Evolutionary conservation across 2,888 invertebrate genomes (phyloP), one percentile per base, ranked within the genome.

Genomic region (Clivina fossor): DNA sequence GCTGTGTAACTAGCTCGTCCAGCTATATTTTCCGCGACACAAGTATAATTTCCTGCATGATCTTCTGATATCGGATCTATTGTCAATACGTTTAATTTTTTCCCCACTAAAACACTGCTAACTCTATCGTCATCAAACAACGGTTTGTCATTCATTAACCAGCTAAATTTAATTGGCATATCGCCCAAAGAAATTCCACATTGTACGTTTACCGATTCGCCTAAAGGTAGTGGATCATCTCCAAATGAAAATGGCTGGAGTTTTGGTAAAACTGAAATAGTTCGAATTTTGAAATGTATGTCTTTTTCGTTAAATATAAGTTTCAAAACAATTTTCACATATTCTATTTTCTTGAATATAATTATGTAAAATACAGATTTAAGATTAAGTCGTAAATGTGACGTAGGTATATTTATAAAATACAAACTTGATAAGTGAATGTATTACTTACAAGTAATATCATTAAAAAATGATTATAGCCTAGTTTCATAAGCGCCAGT

Each of bases 11-110:
- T 28, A 44, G 9, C 18, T 44, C 30, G 13, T n/a, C 87, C 87
- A 60, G 84, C 86, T 61, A 76, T 71, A 76, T 87, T 88, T 65
- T 80, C 79, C 53, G 84, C 88, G 66, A 81, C 79, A 72, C 88
- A 88, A 58, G 83, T 80, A 71, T 86, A 88, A 62, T 80, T 82
- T 64, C 87, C 87, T 65, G 84, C 80, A 13, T 37, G 37, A 1
- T 33, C 24, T 50, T 20, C 38, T 19, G 51, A 24, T 43, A 33
- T 4, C 9, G 59, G 58, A 51, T 46, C 54, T 3, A 62, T 57
- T 15, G 51, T 43, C 4, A 59, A 44, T 5, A 44, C 43, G n/a
- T 43, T 43, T 11, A 43, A 16, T 28, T 43, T 43, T 28, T 43
- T 43, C n/a, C 43, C 26, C 8, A 43, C 15, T 43, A 16, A 15